Percentiles rank a stretch among this genome's conserved stretches.
Conservation (phyloP, 1,140 invertebrate genomes). For the Steinernema khuongi region DNA sequence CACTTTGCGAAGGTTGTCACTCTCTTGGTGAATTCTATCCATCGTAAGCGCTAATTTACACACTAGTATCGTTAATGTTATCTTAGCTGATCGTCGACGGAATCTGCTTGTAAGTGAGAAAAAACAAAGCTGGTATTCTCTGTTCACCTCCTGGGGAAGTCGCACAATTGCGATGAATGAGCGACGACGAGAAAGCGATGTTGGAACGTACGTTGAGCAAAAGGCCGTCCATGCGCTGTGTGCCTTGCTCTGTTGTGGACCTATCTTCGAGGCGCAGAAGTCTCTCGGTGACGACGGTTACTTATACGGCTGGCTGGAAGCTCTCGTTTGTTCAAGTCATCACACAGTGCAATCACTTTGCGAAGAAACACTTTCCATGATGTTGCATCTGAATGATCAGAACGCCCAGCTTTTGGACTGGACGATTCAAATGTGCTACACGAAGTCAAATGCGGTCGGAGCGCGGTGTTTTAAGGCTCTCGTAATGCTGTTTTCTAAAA, state of each 20-base stretch:
- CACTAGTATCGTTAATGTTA: background rate
- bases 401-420: conserved; percentile 85
- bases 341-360: conserved; percentile 81
- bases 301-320: conserved; percentile 86
- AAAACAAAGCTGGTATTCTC: conserved; percentile 76
- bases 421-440: conserved; percentile 95
- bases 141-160: conserved; percentile 89
- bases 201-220: conserved; percentile 66
- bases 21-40: conserved; percentile 85
- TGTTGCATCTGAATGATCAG: conserved; percentile 93
- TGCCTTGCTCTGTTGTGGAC: conserved; percentile 84
- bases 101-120: conserved; percentile 79
- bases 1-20: conserved; percentile 89
- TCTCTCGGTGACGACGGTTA: conserved; percentile 75
- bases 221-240: conserved; percentile 77
- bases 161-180: conserved; percentile 63
- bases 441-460: conserved; percentile 77
- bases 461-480: conserved; percentile 90
- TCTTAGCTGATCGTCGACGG: conserved; percentile 76
- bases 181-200: conserved; percentile 50
- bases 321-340: conserved; percentile 78
- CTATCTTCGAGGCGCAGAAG: conserved; percentile 78
- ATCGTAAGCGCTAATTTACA: conserved; percentile 66
- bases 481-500: conserved; percentile 87
- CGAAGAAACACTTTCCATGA: conserved; percentile 82